phyloP scores from a whole-genome alignment of 2,113 vertebrate species.

The Odocoileus virginianus region DNA sequence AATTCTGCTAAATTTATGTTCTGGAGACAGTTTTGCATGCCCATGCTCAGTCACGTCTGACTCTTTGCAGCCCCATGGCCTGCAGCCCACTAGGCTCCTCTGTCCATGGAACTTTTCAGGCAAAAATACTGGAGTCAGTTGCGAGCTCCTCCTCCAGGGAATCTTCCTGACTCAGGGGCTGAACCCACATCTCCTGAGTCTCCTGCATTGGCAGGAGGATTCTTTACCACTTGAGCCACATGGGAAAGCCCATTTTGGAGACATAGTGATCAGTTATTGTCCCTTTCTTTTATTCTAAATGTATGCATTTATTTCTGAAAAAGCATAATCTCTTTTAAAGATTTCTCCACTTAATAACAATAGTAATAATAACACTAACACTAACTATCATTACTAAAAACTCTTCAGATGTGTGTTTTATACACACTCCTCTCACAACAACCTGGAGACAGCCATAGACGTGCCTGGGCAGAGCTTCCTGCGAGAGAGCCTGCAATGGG shows the following conservation, averaged over 20 bases:
- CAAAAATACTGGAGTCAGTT: neutral
- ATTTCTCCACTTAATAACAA: neutral
- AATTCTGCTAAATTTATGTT: constrained; percentile 3
- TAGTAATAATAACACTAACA: neutral
- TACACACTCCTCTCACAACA: neutral
- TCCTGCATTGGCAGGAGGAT: neutral
- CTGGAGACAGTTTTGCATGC: neutral
- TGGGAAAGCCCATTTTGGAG: neutral
- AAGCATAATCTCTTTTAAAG: neutral
- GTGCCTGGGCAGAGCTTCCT: neutral
- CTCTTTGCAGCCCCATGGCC: neutral
- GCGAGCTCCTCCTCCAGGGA: neutral
- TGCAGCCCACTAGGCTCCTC: neutral
- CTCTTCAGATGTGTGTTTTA: neutral
- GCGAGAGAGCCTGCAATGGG: neutral
- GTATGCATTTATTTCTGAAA: neutral
- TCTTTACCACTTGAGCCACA: neutral
- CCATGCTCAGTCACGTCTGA: neutral
- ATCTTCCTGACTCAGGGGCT: neutral
- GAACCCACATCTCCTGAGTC: neutral
- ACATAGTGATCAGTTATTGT: neutral
- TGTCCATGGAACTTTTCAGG: neutral
- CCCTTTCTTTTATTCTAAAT: neutral
- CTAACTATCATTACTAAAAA: neutral
- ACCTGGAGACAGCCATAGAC: neutral